Conservation (phyloP, 2,797 vertebrate species). For the Dipus sagitta region DNA sequence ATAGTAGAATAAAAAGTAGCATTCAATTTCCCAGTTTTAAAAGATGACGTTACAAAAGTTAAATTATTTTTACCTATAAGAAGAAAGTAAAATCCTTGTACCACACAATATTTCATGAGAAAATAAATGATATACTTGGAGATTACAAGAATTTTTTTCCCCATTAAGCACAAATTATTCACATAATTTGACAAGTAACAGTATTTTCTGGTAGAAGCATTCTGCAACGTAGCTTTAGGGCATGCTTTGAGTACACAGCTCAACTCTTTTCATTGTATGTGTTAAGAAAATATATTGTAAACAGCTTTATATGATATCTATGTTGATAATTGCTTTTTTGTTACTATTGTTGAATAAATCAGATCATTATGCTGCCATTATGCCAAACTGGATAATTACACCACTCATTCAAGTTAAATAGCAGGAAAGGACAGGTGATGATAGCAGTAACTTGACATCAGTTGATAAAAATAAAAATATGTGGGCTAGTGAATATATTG, state of each 20-base stretch:
- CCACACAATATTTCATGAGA: background rate
- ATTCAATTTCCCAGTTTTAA: background rate
- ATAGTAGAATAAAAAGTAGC: background rate
- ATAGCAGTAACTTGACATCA: background rate
- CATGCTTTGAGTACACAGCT: accelerated
- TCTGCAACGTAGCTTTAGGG: background rate
- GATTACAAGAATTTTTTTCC: background rate
- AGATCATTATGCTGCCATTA: background rate
- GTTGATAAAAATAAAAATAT: background rate
- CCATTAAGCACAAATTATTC: background rate
- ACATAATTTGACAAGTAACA: background rate
- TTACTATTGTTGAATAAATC: background rate
- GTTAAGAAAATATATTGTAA: background rate
- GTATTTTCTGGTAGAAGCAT: background rate
- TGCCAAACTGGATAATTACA: background rate
- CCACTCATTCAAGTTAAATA: background rate
- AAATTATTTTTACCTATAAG: background rate
- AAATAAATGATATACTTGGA: background rate
- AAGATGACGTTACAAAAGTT: background rate
- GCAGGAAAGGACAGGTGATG: background rate
- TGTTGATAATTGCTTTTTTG: background rate
- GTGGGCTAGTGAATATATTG: conserved; percentile 12
- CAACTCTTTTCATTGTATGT: background rate
- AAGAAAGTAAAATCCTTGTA: background rate
- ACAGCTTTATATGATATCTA: background rate